Evolutionary conservation across 2,888 invertebrate genomes (phyloP).

Genomic region (Macrophya alboannulata): DNA sequence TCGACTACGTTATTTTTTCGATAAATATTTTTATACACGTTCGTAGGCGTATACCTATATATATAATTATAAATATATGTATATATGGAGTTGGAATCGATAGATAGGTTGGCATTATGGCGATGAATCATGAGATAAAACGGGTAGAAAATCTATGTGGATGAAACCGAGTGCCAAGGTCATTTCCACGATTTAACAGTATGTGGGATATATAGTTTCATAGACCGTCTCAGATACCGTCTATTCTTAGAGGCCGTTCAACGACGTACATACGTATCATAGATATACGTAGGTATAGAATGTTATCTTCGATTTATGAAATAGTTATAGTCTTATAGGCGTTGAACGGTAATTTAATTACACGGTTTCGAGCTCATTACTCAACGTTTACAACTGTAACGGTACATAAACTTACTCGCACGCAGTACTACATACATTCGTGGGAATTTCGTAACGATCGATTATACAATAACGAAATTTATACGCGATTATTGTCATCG

Average conservation of each 20-base stretch:
- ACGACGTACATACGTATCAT: neutral
- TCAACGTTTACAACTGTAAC: neutral
- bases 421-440: neutral
- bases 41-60: neutral
- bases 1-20: no score
- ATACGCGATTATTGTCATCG: neutral
- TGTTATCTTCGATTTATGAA: neutral
- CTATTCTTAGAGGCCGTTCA: conserved; percentile 38
- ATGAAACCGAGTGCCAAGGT: conserved; percentile 8
- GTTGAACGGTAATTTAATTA: conserved; percentile 38
- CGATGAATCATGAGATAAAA: conserved; percentile 39
- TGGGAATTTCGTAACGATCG: neutral
- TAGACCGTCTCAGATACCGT: neutral
- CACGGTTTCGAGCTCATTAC: neutral
- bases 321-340: neutral
- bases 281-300: neutral
- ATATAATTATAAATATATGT: no score
- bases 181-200: neutral
- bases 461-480: neutral
- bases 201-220: neutral
- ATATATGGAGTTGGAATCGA: neutral
- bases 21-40: neutral
- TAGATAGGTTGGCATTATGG: neutral
- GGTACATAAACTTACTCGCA: neutral
- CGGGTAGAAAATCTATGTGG: neutral